These are phyloP conservation scores for Drosophila nigritarsus DNA, from an alignment of 2,888 invertebrate genomes.

Conservation along the genomic window DNA sequence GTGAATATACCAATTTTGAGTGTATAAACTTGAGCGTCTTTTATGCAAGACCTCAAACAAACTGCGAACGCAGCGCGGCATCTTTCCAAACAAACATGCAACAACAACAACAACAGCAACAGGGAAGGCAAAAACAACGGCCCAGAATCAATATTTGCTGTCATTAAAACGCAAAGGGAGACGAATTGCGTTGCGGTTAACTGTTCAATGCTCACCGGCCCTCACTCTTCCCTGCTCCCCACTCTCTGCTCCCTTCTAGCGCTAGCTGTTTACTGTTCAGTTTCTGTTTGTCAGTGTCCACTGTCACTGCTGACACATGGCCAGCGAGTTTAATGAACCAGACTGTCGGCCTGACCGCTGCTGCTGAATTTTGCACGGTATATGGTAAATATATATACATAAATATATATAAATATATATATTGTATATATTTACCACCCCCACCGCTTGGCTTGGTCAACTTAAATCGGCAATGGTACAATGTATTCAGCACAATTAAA, in stretches of 20 bases:
- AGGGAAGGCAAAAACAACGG: conserved; percentile 17
- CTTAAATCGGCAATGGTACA: conserved; percentile 28
- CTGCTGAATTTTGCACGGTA: conserved; percentile 1
- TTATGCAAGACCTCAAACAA: conserved; percentile 50
- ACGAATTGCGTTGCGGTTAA: conserved; percentile 44
- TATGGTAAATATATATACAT: conserved; percentile 4
- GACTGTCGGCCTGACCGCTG: conserved; percentile 14
- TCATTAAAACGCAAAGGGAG: conserved; percentile 43
- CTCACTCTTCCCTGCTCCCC: background rate
- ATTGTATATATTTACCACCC: too few species aligned
- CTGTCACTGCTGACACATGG: conserved; percentile 30
- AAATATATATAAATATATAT: background rate
- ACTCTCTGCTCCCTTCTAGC: conserved; percentile 1
- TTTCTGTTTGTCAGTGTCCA: conserved; percentile 17
- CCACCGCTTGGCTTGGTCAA: background rate
- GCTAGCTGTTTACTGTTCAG: background rate
- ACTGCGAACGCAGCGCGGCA: conserved; percentile 41
- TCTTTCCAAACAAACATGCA: conserved; percentile 34
- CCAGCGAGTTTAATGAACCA: conserved; percentile 25
- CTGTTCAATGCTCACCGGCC: conserved; percentile 17
- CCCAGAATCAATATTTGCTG: conserved; percentile 55
- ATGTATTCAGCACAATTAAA: conserved; percentile 25
- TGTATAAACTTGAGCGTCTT: conserved; percentile 44
- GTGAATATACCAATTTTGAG: conserved; percentile 31
- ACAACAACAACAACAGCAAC: conserved; percentile 14